phyloP scores from a whole-genome alignment of 2,797 vertebrate genomes.

The Macroramphosus scolopax region DNA sequence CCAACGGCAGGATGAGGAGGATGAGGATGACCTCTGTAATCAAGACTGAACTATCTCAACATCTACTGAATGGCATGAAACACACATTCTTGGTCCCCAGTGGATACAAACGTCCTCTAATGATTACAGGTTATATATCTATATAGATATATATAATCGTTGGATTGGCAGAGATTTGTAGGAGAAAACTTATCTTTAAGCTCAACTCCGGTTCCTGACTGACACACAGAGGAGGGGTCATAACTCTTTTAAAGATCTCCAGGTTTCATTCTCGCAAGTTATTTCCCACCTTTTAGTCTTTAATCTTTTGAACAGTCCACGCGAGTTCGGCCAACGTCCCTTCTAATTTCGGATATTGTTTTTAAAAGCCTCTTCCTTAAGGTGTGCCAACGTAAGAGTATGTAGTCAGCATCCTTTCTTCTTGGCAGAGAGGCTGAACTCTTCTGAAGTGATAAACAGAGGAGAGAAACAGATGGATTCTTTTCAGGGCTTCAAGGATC shows the following conservation, averaged over 20 bases:
- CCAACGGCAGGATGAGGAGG: background rate
- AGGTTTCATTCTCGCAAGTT: no score
- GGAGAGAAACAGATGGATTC: slow-evolving; percentile 53
- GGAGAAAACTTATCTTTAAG: no score
- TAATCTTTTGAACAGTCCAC: slow-evolving; percentile 20
- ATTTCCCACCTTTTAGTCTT: slow-evolving; percentile 19
- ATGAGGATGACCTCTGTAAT: no score
- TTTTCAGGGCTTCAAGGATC: slow-evolving; percentile 40
- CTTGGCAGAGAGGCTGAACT: slow-evolving; percentile 29
- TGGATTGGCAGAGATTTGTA: no score
- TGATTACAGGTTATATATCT: no score
- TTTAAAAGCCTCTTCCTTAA: slow-evolving; percentile 32
- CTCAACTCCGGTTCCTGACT: background rate
- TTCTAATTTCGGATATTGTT: slow-evolving; percentile 53
- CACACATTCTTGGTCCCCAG: no score
- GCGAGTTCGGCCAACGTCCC: slow-evolving; percentile 36
- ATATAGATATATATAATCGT: no score
- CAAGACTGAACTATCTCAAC: background rate
- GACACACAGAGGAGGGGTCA: slow-evolving; percentile 7
- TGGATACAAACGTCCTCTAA: no score
- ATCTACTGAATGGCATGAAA: background rate
- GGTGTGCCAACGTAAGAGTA: slow-evolving; percentile 13
- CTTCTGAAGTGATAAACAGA: slow-evolving; percentile 34
- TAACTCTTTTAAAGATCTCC: slow-evolving; percentile 11
- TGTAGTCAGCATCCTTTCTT: slow-evolving; percentile 13